A percentile compares a stretch with the other conserved stretches of the same genome.
Evolutionary conservation across 2,797 vertebrate species (phyloP).

Genomic region (Pteronotus mesoamericanus): DNA sequence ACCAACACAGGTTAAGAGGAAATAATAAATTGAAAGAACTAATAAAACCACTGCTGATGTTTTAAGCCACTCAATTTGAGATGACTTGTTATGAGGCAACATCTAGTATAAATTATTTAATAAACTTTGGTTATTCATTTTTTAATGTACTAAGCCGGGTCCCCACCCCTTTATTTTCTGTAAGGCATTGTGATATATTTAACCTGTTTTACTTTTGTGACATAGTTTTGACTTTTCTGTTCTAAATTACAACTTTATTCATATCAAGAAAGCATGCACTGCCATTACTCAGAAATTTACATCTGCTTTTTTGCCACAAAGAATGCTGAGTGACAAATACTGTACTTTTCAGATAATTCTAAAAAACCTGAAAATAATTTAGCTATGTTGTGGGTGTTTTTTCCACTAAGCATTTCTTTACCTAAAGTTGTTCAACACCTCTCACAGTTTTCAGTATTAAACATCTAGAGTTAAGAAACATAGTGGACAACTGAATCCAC

Average conservation of each 20-base stretch:
- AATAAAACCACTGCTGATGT: background rate
- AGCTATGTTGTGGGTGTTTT: background rate
- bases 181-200: background rate
- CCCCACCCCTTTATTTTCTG: background rate
- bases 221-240: constrained; percentile 28
- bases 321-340: background rate
- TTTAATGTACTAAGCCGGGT: constrained; percentile 31
- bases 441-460: constrained; percentile 2
- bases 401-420: background rate
- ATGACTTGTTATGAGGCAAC: background rate
- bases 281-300: background rate
- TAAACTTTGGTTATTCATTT: background rate
- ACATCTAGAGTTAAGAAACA: background rate
- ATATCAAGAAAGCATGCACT: constrained; percentile 3
- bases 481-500: constrained; percentile 30
- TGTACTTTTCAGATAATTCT: constrained; percentile 4
- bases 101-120: constrained; percentile 19
- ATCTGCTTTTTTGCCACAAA: background rate
- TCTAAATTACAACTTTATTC: background rate
- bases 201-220: constrained; percentile 28
- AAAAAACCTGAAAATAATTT: background rate
- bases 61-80: constrained; percentile 30
- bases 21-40: background rate
- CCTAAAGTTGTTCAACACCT: background rate
- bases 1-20: background rate